phyloP scores from a whole-genome alignment of 92 coral and sea anemone species.

The Pocillopora meandrina region DNA sequence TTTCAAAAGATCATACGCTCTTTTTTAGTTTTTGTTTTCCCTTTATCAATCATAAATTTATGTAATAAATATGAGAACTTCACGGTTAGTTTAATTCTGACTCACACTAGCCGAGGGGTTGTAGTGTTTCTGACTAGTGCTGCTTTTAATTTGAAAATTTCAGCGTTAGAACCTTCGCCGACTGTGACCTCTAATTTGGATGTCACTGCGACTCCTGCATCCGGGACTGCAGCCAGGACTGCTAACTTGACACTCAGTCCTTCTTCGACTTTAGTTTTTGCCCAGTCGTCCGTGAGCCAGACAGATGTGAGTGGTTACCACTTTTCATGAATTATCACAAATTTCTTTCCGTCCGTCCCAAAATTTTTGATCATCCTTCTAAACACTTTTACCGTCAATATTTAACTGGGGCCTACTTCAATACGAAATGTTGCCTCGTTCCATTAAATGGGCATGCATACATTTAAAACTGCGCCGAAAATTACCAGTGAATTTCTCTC shows the following conservation, averaged over 20 bases:
- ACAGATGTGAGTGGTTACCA: neutral
- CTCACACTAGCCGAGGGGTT: no score
- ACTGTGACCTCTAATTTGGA: neutral
- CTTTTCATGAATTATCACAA: neutral
- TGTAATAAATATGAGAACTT: no score
- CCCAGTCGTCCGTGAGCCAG: constrained; percentile 13
- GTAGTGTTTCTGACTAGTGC: no score
- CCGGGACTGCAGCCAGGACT: neutral
- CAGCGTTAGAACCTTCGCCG: constrained; percentile 5
- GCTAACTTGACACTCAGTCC: constrained; percentile 2
- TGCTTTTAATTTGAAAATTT: neutral
- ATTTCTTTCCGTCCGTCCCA: no score
- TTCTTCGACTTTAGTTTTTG: neutral
- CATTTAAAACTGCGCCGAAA: no score
- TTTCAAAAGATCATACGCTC: no score
- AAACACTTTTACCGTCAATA: neutral
- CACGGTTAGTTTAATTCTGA: no score
- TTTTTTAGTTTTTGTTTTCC: no score
- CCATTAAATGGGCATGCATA: no score
- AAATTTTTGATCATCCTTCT: neutral
- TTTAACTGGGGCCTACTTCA: neutral
- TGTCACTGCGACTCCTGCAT: neutral
- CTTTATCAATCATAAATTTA: no score
- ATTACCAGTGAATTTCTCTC: no score
- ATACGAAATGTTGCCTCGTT: neutral